phyloP scores from a whole-genome alignment of 2,888 invertebrate species.

The Chloroclysta siterata region DNA sequence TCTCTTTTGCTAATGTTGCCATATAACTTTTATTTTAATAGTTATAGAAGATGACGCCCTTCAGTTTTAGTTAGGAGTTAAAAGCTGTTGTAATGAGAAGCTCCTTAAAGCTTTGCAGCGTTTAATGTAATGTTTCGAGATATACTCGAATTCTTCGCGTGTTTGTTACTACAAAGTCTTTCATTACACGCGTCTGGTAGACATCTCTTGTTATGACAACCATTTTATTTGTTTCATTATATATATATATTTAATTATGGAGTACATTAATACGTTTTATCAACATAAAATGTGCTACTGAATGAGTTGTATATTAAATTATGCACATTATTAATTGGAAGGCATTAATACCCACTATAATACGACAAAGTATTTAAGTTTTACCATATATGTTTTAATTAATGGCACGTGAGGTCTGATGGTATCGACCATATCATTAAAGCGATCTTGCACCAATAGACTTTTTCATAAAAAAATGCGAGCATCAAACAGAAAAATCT shows the following conservation, averaged over 20 bases:
- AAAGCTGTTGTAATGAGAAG: neutral
- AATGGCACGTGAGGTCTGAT: neutral
- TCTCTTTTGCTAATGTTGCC: conserved; percentile 27
- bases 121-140: neutral
- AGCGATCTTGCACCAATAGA: neutral
- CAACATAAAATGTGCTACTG: neutral
- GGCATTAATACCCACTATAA: neutral
- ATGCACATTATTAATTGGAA: neutral
- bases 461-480: neutral
- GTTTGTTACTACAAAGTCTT: neutral
- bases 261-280: neutral
- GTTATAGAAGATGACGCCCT: neutral
- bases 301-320: neutral
- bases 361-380: neutral
- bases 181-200: neutral
- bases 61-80: neutral
- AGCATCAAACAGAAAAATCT: too few species aligned
- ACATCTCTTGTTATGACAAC: neutral
- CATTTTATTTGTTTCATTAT: neutral
- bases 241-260: neutral
- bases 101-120: neutral
- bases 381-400: neutral
- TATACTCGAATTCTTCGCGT: neutral
- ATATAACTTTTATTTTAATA: conserved; percentile 17
- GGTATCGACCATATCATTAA: neutral